Evolutionary conservation across 2,797 vertebrate genomes (phyloP).

Genomic region (Enoplosus armatus): DNA sequence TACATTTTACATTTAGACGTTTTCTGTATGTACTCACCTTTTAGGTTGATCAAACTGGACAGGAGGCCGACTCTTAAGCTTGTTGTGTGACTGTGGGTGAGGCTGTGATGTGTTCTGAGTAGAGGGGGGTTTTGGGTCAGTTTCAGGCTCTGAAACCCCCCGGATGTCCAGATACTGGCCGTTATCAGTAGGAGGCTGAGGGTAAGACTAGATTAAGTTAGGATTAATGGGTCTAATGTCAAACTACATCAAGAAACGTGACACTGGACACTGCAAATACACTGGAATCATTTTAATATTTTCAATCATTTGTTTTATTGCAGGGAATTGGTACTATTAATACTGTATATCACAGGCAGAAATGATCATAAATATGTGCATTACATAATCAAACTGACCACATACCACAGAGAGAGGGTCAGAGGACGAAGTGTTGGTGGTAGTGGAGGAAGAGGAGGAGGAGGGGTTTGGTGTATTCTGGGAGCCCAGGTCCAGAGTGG

Average conservation of each 20-base stretch:
- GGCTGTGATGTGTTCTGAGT: constrained; percentile 82
- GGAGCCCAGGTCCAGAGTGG: constrained; percentile 78
- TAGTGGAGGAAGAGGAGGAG: constrained; percentile 73
- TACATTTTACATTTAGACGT: neutral
- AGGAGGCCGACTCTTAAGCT: constrained; percentile 84
- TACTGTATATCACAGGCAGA: neutral
- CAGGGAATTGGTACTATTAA: neutral
- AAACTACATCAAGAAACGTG: neutral
- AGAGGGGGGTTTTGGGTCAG: constrained; percentile 69
- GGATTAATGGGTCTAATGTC: neutral
- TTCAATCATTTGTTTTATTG: neutral
- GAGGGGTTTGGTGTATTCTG: constrained; percentile 81
- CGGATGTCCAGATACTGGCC: constrained; percentile 90
- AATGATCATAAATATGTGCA: neutral
- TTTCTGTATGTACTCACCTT: constrained; percentile 84
- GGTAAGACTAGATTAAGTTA: neutral
- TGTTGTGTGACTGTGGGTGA: constrained; percentile 83
- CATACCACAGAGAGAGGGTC: constrained; percentile 70
- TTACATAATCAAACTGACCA: constrained; percentile 9
- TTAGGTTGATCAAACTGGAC: constrained; percentile 95
- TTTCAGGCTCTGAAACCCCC: constrained; percentile 78
- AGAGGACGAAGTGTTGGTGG: constrained; percentile 47
- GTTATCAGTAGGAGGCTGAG: constrained; percentile 86
- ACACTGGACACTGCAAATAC: neutral
- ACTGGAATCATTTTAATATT: neutral